Conservation (phyloP, 2,797 vertebrate species). For the Naso thynnoides region DNA sequence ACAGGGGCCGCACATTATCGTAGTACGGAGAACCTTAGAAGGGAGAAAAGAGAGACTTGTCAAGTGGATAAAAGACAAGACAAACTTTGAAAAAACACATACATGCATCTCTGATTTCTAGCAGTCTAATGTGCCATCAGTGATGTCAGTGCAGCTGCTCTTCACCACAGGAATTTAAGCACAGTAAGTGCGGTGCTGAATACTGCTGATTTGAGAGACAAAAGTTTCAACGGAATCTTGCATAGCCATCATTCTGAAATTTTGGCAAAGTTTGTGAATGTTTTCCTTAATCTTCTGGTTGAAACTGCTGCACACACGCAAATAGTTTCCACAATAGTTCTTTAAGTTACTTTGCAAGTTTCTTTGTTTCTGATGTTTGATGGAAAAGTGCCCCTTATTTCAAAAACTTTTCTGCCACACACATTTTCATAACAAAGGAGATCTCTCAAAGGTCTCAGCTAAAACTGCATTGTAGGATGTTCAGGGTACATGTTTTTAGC, state of each 20-base stretch:
- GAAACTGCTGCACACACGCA: neutral
- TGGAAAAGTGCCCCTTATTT: neutral
- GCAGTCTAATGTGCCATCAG: neutral
- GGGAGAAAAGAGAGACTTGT: slow-evolving; percentile 13
- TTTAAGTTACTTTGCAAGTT: too few species aligned
- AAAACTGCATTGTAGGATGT: slow-evolving; percentile 6
- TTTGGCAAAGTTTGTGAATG: neutral
- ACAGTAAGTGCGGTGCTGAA: neutral
- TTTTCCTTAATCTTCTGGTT: slow-evolving; percentile 5
- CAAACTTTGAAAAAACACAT: neutral
- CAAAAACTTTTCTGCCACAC: neutral
- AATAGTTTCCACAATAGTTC: neutral
- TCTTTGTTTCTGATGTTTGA: neutral
- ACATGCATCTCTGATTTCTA: slow-evolving; percentile 1
- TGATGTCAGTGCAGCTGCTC: neutral
- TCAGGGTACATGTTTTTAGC: neutral
- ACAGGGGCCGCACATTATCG: slow-evolving; percentile 95
- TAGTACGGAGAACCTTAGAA: slow-evolving; percentile 94
- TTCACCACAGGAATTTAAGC: neutral
- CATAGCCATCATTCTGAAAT: slow-evolving; percentile 14
- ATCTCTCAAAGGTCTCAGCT: neutral
- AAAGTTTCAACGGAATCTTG: neutral
- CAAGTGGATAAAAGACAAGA: slow-evolving; percentile 9
- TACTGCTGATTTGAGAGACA: slow-evolving; percentile 2
- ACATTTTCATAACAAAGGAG: neutral